Base-by-base conservation (phyloP, 2,888 invertebrate species). In the Caenorhabditis macrosperma region DNA sequence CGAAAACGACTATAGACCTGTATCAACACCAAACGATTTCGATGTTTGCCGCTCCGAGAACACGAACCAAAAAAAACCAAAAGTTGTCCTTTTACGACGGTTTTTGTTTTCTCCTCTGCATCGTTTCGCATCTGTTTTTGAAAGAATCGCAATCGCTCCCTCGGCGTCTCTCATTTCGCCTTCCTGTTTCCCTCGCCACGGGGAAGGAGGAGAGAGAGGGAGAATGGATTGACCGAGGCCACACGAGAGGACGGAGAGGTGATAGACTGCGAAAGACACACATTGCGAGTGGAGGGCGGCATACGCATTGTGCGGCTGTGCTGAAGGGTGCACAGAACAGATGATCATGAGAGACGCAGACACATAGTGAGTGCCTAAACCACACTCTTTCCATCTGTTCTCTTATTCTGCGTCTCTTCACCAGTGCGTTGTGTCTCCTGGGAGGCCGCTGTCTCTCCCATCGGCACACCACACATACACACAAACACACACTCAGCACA, bases 121-220 rank as follows among this genome's bases (percentile, higher is more conserved):
- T 57, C 50, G 57, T 38, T 38, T 55, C 63, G 63, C 63, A 72
- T 74, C 57, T 74, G 74, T 74, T 74, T 74, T 74, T 57, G 63
- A 76, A 67, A 76, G 33, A 75, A 67, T 54, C 26, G 66, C 64
- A 55, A 60, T 61, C 54, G 75, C 60, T 17, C 55, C 60, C 48
- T 60, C 61, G 28, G 30, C 33, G 28, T 28, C 44, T n/a, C 17
- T 46, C 44, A 38, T 35, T 46, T 54, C 57, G 15, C 26, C 28
- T 26, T 44, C 24, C 44, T 17, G 22, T 41, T 35, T 63, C 28
- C 50, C 20, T 69, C 68, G 10, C 17, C 57, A 55, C 33, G 17
- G 44, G 52, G 44, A 55, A 44, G 17, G 10, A 44, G 44, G 38
- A 38, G 38, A 12, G 17, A 17, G 44, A 44, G 44, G 20, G 44